Conservation (phyloP, 2,113 vertebrate species). For the Salvelinus alpinus region DNA sequence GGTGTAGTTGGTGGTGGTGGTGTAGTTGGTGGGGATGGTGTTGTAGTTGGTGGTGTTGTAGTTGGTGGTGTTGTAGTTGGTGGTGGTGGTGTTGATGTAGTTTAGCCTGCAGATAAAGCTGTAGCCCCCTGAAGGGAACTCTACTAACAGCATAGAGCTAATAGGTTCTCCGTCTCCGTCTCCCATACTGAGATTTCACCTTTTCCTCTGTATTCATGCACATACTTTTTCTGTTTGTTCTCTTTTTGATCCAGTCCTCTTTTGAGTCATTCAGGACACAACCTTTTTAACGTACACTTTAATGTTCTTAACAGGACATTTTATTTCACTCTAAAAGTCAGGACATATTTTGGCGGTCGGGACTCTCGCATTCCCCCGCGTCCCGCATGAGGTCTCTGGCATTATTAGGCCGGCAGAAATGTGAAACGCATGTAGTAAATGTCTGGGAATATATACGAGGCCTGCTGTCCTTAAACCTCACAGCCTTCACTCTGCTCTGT, state of each 20-base stretch:
- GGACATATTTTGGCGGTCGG: constrained; percentile 51
- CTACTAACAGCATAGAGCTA: constrained; percentile 48
- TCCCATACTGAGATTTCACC: constrained; percentile 14
- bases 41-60: neutral
- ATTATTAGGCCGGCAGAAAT: constrained; percentile 62
- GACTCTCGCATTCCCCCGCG: constrained; percentile 19
- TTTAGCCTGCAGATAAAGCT: constrained; percentile 64
- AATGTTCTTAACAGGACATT: constrained; percentile 64
- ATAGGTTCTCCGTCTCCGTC: constrained; percentile 30
- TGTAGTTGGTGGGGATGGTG: too few relatives aligned
- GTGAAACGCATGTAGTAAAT: constrained; percentile 62
- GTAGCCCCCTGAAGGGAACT: constrained; percentile 58
- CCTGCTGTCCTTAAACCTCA: constrained; percentile 42
- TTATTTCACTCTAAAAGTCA: constrained; percentile 66
- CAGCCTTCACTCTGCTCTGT: constrained; percentile 2
- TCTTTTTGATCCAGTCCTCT: constrained; percentile 39
- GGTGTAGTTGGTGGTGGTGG: too few relatives aligned
- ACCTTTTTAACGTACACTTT: constrained; percentile 46
- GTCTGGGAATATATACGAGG: constrained; percentile 61
- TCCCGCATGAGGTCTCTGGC: constrained; percentile 55
- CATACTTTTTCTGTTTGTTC: constrained; percentile 37
- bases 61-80: too few relatives aligned
- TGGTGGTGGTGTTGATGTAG: constrained; percentile 40
- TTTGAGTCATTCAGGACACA: constrained; percentile 35
- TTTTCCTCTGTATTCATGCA: constrained; percentile 37